Evolutionary conservation across 1,140 invertebrate species (phyloP).

Genomic region (Stegodyphus dumicola): DNA sequence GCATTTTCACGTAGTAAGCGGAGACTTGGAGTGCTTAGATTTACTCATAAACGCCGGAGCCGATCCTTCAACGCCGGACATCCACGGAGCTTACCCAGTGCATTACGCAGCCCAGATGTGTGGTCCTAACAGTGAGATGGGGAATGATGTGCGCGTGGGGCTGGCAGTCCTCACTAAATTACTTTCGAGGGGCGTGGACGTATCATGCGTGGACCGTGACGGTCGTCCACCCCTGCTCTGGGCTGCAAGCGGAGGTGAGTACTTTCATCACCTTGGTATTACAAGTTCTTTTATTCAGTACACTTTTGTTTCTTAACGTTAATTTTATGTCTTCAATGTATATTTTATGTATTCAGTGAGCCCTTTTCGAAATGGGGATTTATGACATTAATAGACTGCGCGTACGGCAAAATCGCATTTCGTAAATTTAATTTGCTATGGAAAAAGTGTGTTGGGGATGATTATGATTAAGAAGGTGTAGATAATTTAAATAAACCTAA

Average conservation of each 20-base stretch:
- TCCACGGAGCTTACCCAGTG: constrained; percentile 92
- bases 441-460: too few relatives aligned
- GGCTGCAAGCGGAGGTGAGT: constrained; percentile 92
- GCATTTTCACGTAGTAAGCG: constrained; percentile 77
- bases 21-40: constrained; percentile 87
- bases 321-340: too few relatives aligned
- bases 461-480: too few relatives aligned
- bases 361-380: too few relatives aligned
- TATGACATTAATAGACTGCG: too few relatives aligned
- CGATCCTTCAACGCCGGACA: constrained; percentile 85
- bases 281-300: too few relatives aligned
- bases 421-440: too few relatives aligned
- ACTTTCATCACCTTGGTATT: background rate
- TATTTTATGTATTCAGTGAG: too few relatives aligned
- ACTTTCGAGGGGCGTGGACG: constrained; percentile 74
- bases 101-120: constrained; percentile 98
- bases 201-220: constrained; percentile 89
- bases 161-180: constrained; percentile 63
- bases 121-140: constrained; percentile 79
- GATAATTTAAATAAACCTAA: too few relatives aligned
- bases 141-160: constrained; percentile 67
- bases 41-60: constrained; percentile 86
- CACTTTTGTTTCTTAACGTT: too few relatives aligned
- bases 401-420: too few relatives aligned
- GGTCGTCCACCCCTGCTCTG: constrained; percentile 93